phyloP scores from a whole-genome alignment of 2,888 invertebrate genomes.

The Yponomeuta plumbellus region DNA sequence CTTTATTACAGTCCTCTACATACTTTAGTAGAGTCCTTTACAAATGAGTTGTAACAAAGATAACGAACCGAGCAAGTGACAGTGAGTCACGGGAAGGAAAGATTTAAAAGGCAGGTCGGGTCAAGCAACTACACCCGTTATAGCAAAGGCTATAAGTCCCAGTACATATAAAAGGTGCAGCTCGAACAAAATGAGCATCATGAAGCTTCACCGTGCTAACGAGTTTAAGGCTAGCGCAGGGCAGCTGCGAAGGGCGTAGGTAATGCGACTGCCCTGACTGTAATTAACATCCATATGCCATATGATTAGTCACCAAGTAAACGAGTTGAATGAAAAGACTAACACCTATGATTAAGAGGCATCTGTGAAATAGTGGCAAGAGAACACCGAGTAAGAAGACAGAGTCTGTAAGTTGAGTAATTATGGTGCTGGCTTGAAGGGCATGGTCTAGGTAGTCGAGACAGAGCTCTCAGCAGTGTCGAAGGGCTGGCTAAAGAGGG shows the following conservation, averaged over 20 bases:
- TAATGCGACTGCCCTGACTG: background rate
- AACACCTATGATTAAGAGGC: slow-evolving; percentile 1
- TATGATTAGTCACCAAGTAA: background rate
- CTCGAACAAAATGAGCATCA: background rate
- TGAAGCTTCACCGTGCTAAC: background rate
- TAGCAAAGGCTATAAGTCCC: background rate
- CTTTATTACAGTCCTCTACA: background rate
- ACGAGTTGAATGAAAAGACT: background rate
- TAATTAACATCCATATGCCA: background rate
- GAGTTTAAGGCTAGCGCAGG: background rate
- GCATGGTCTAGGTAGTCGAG: background rate
- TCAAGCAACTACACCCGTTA: background rate
- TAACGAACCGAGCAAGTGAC: background rate
- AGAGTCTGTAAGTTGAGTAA: background rate
- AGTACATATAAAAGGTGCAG: background rate
- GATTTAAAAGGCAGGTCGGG: background rate
- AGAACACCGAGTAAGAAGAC: background rate
- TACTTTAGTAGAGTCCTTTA: background rate
- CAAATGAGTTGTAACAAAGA: background rate
- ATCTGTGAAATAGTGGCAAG: background rate
- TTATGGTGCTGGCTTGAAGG: background rate
- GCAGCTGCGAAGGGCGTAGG: slow-evolving; percentile 1
- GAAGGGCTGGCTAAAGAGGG: background rate
- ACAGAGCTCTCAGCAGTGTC: background rate
- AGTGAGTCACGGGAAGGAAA: background rate